Conservation (phyloP, 2,797 vertebrate genomes). For the Columba guinea region DNA sequence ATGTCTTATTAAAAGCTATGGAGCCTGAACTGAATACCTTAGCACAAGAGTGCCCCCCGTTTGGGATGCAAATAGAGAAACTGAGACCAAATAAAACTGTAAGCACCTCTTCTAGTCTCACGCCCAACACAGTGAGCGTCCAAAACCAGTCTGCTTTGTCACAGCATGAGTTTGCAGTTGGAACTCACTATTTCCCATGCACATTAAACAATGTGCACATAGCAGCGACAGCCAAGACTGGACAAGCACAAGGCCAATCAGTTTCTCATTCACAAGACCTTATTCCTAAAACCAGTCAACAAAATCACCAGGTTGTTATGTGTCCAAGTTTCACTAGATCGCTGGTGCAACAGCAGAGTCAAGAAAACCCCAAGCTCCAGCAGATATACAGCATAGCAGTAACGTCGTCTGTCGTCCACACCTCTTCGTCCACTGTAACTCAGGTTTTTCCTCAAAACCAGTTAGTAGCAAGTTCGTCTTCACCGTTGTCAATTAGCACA, state of each 20-base stretch:
- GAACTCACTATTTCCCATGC: slow-evolving; percentile 80
- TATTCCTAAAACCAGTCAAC: slow-evolving; percentile 62
- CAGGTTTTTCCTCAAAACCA: slow-evolving; percentile 89
- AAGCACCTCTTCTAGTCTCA: slow-evolving; percentile 76
- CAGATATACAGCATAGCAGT: slow-evolving; percentile 85
- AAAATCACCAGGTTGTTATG: slow-evolving; percentile 72
- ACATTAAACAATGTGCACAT: slow-evolving; percentile 75
- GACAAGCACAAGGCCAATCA: slow-evolving; percentile 73
- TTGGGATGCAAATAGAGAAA: slow-evolving; percentile 80
- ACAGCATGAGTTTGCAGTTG: slow-evolving; percentile 80
- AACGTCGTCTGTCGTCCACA: slow-evolving; percentile 79
- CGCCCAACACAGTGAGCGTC: slow-evolving; percentile 73
- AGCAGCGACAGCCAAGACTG: slow-evolving; percentile 67
- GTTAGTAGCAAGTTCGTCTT: slow-evolving; percentile 86
- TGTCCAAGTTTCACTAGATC: slow-evolving; percentile 78
- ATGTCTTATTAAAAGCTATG: slow-evolving; percentile 97
- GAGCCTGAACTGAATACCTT: slow-evolving; percentile 95
- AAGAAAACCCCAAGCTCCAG: slow-evolving; percentile 83
- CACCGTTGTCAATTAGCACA: slow-evolving; percentile 85
- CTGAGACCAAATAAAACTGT: slow-evolving; percentile 76
- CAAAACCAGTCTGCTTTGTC: slow-evolving; percentile 77
- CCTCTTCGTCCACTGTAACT: slow-evolving; percentile 82
- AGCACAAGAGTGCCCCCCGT: slow-evolving; percentile 83
- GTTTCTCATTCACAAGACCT: slow-evolving; percentile 69
- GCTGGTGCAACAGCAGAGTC: slow-evolving; percentile 73